phyloP scores from a whole-genome alignment of 2,797 vertebrate genomes.

The Fistularia commersonii region DNA sequence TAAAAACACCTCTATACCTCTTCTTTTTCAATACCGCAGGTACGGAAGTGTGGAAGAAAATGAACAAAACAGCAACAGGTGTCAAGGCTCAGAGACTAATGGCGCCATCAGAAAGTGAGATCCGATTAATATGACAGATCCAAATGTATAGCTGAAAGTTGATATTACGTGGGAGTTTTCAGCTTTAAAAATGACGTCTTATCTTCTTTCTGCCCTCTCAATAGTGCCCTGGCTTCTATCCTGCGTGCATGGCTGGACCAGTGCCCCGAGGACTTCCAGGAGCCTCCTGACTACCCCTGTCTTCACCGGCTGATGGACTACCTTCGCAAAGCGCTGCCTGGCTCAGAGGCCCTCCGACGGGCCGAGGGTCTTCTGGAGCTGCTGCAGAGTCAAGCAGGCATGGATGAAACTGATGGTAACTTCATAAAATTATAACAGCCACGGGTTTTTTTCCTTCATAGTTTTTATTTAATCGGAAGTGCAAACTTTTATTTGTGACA shows the following conservation, averaged over 20 bases:
- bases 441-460: neutral
- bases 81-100: slow-evolving; percentile 57
- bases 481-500: neutral
- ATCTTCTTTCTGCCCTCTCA: neutral
- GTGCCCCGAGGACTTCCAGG: slow-evolving; percentile 91
- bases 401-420: slow-evolving; percentile 80
- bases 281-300: slow-evolving; percentile 81
- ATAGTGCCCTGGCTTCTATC: slow-evolving; percentile 86
- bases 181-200: neutral
- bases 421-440: too few relatives aligned
- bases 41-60: slow-evolving; percentile 70
- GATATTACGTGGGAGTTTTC: neutral
- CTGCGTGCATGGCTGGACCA: slow-evolving; percentile 92
- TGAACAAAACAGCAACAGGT: slow-evolving; percentile 25
- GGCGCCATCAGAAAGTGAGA: slow-evolving; percentile 77
- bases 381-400: slow-evolving; percentile 77
- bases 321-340: slow-evolving; percentile 79
- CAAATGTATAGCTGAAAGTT: too few relatives aligned
- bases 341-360: slow-evolving; percentile 82
- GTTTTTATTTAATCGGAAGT: neutral
- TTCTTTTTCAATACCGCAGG: slow-evolving; percentile 42
- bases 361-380: slow-evolving; percentile 85
- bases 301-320: slow-evolving; percentile 83
- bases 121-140: neutral
- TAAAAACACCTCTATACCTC: neutral